Evolutionary conservation across 2,888 invertebrate species (phyloP).

Genomic region (Lapara coniferarum): DNA sequence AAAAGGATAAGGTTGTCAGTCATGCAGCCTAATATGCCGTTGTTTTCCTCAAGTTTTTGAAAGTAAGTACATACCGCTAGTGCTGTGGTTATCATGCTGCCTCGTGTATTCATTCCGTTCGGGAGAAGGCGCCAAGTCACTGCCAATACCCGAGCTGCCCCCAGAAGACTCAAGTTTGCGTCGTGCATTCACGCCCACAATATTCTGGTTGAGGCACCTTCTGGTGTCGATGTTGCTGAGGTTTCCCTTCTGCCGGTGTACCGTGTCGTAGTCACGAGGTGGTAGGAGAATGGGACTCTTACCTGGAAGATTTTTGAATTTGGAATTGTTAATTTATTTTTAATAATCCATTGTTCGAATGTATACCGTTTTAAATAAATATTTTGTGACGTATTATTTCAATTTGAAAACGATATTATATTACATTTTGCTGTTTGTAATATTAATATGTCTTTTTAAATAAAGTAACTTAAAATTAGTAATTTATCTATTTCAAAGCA

Average conservation of each 20-base stretch:
- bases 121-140: constrained; percentile 93
- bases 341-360: too few relatives aligned
- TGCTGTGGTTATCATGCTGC: constrained; percentile 84
- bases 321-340: background rate
- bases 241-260: constrained; percentile 87
- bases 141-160: constrained; percentile 94
- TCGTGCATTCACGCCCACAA: constrained; percentile 79
- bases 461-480: constrained; percentile 1
- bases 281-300: constrained; percentile 92
- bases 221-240: constrained; percentile 76
- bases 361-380: background rate
- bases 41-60: background rate
- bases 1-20: too few relatives aligned
- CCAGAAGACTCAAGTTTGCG: constrained; percentile 87
- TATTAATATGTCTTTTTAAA: background rate
- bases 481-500: background rate
- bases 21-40: too few relatives aligned
- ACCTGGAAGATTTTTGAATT: constrained; percentile 53
- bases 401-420: background rate
- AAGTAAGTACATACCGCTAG: constrained; percentile 80
- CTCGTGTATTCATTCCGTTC: constrained; percentile 81
- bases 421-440: background rate
- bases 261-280: constrained; percentile 97
- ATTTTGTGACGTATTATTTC: background rate
- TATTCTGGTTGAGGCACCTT: constrained; percentile 88